Evolutionary conservation across 2,888 invertebrate species (phyloP), one percentile per base, ranked within the genome.

Genomic region (Melolontha melolontha): DNA sequence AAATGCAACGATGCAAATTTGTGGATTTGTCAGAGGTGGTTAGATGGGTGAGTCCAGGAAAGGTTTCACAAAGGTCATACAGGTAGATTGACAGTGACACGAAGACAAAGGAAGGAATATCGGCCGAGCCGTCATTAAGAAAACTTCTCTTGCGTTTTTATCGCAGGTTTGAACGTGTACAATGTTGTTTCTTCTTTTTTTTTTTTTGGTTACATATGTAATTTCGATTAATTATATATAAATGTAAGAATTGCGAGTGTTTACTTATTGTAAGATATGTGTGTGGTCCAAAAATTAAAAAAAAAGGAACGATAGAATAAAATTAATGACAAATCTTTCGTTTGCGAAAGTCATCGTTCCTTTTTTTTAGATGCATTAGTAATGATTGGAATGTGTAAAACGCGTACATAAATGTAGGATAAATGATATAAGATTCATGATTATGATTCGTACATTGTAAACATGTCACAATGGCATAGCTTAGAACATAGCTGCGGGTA

Each of bases 101-200:
- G 91, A 89, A 91, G 91, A 91, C 91, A 91, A 89, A 88, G 88
- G 89, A 90, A 87, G 89, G 87, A 82, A 78, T 72, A 77, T 82
- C 82, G 82, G 83, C 83, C 83, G 83, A 84, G 84, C 84, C 83
- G 83, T 82, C 82, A 80, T 77, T 76, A 72, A 76, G 73, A 74
- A 73, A 74, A 77, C 76, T 75, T 76, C 69, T 74, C 64, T 70
- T 75, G 69, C 68, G 70, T 57, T 12, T 68, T 68, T 68, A 69
- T 51, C 34, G 51, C 47, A 12, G 59, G 44, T 70, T 72, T 72
- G 72, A 72, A 74, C 74, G 79, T 78, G 78, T 79, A 74, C 79
- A 79, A 79, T 79, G 79, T 79, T 79, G 79, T 79, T 79, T 78
- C 78, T 75, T 55, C 51, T 68, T 59, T 44, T n/a, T 49, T 66